These are phyloP conservation scores for Enteromius treurensis DNA, from an alignment of 2,797 vertebrate species.

Conservation along the genomic window DNA sequence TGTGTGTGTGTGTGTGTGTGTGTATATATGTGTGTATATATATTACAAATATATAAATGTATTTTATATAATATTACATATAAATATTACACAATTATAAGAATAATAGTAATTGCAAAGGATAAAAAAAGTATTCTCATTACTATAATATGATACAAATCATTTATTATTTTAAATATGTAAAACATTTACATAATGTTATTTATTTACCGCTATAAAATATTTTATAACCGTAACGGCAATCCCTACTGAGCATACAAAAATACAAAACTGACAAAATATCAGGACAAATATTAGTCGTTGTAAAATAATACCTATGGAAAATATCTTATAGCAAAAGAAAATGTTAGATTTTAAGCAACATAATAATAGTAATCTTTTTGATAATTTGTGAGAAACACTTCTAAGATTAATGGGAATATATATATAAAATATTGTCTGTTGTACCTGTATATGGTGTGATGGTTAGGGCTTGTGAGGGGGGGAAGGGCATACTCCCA, in stretches of 20 bases:
- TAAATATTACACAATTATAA: no score
- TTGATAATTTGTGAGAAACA: neutral
- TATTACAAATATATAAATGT: neutral
- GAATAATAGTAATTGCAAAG: neutral
- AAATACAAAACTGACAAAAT: neutral
- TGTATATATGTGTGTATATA: neutral
- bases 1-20: no score
- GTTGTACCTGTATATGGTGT: slow-evolving; percentile 67
- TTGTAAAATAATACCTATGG: neutral
- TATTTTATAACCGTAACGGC: neutral
- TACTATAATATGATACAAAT: neutral
- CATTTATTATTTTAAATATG: no score
- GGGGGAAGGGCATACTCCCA: slow-evolving; percentile 80
- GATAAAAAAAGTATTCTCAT: neutral
- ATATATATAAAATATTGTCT: neutral
- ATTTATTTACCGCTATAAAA: neutral
- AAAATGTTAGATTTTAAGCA: neutral
- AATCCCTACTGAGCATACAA: neutral
- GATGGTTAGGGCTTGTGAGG: slow-evolving; percentile 56
- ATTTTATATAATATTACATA: neutral
- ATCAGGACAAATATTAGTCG: neutral
- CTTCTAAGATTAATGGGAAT: neutral
- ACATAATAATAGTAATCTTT: neutral
- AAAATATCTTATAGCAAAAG: neutral
- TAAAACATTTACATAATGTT: no score